Base-by-base conservation (phyloP, 2,888 invertebrate species). In the Beris morrisii region DNA sequence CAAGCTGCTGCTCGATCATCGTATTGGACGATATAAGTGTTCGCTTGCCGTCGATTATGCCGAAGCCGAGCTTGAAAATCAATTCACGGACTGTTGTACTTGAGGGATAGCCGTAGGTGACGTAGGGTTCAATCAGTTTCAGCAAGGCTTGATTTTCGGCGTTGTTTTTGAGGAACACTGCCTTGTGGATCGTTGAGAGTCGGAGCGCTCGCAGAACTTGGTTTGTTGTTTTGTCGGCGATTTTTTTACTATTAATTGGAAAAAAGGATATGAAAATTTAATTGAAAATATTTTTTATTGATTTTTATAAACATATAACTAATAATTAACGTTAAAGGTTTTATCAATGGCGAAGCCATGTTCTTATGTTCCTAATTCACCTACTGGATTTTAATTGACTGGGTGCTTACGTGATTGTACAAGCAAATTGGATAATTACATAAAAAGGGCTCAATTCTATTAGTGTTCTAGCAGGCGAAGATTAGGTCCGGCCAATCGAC, bases 31-130 rank as follows among this genome's bases (percentile, higher is more conserved):
- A 78, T 54, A 81, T 81, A 1, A 79, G 73, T 0, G 76, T 77
- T 67, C 78, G 79, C 53, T 77, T 81, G 31, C 74, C 75, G 30
- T 78, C 68, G 6, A 81, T 73, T 30, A 69, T 70, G 0, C 78
- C 79, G 61, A 81, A 81, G 3, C 79, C 81, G 53, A 79, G 80
- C 67, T 81, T 81, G 64, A 80, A 81, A 0, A 81, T 69, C 65
- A 81, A 65, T 22, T 81, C 81, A 5, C 81, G 79, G 55, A 81
- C 76, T 6, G 76, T 77, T 43, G 70, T 73, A 38, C 79, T 59
- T 7, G 75, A 72, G 3, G 81, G 81, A 69, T 75, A 76, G 0
- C 81, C 81, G 58, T 75, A 81, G 4, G 76, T 75, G 0, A 81
- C 78, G 72, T 76, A 81, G 0, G 81, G 81, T 64, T 81, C 81